phyloP scores from a whole-genome alignment of 2,113 vertebrate genomes.

The Nestor notabilis region DNA sequence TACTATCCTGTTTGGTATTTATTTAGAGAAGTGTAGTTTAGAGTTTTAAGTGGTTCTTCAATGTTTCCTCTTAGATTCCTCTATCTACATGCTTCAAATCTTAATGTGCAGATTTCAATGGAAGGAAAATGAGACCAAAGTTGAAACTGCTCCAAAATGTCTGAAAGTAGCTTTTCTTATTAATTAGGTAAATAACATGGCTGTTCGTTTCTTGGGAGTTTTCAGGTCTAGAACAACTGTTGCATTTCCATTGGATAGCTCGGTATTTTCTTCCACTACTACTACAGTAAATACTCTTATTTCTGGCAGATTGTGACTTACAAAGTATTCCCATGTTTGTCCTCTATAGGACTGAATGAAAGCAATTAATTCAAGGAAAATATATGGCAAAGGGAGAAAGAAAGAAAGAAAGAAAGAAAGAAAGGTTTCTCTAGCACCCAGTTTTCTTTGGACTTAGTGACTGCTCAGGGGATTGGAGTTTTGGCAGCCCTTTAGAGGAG shows the following conservation, averaged over 20 bases:
- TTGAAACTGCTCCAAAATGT: conserved; percentile 14
- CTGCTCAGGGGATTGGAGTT: not conserved
- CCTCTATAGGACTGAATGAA: not conserved
- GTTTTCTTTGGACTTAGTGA: not conserved
- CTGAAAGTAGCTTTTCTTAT: conserved; percentile 1
- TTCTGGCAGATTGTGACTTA: not conserved
- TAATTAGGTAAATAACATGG: not conserved
- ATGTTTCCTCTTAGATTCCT: not conserved
- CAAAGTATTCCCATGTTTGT: not conserved
- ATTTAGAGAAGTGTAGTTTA: not conserved
- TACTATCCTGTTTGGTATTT: not conserved
- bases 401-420: not conserved
- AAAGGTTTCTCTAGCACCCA: not conserved
- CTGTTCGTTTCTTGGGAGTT: not conserved
- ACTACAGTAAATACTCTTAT: not conserved
- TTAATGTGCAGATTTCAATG: conserved; percentile 34
- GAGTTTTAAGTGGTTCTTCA: not conserved
- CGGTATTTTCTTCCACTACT: not conserved
- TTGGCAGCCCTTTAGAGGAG: not conserved
- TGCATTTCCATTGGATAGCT: not conserved
- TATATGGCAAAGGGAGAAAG: not conserved
- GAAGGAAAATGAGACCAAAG: conserved; percentile 19
- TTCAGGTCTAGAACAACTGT: not conserved
- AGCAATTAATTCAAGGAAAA: not conserved
- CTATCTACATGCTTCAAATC: conserved; percentile 16